A percentile compares a stretch with the other conserved stretches of the same genome.
These are phyloP conservation scores for Aspiorhynchus laticeps DNA, from an alignment of 2,113 vertebrate species.

Conservation along the genomic window DNA sequence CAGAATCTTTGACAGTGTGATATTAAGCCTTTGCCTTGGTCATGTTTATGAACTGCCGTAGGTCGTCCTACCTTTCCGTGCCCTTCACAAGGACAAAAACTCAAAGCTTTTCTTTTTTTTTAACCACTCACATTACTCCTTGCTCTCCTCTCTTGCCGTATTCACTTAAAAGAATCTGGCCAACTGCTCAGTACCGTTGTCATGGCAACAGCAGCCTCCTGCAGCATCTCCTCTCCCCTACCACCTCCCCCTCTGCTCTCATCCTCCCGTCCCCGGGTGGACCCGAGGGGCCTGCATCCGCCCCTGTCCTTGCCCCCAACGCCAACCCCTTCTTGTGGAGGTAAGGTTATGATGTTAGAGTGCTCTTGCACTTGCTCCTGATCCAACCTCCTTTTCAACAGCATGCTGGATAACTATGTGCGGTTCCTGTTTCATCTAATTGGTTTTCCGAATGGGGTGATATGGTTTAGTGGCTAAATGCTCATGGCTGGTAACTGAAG, in stretches of 20 bases:
- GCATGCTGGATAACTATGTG: neutral
- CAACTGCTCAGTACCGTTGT: constrained; percentile 85
- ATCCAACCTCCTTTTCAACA: neutral
- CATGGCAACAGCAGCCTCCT: constrained; percentile 91
- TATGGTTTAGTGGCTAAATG: constrained; percentile 7
- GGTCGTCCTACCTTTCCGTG: neutral
- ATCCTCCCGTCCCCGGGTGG: constrained; percentile 62
- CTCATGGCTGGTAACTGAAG: neutral
- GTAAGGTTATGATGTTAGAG: constrained; percentile 77
- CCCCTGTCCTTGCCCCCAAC: constrained; percentile 82
- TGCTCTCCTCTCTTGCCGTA: constrained; percentile 40
- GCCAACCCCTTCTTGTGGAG: constrained; percentile 89
- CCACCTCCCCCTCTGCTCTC: constrained; percentile 69
- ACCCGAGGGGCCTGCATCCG: constrained; percentile 81
- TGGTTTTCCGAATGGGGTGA: neutral
- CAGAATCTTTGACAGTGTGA: neutral
- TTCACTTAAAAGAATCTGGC: constrained; percentile 89
- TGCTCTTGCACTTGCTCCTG: constrained; percentile 20
- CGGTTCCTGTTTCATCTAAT: neutral
- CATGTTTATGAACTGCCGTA: constrained; percentile 18
- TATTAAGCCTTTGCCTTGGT: neutral
- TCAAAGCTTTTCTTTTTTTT: constrained; percentile 3
- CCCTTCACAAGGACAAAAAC: constrained; percentile 14
- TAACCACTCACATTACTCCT: constrained; percentile 17
- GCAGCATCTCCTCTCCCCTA: constrained; percentile 86